Conservation (phyloP, 1,140 invertebrate species). For the Drosophila lacteicornis region DNA sequence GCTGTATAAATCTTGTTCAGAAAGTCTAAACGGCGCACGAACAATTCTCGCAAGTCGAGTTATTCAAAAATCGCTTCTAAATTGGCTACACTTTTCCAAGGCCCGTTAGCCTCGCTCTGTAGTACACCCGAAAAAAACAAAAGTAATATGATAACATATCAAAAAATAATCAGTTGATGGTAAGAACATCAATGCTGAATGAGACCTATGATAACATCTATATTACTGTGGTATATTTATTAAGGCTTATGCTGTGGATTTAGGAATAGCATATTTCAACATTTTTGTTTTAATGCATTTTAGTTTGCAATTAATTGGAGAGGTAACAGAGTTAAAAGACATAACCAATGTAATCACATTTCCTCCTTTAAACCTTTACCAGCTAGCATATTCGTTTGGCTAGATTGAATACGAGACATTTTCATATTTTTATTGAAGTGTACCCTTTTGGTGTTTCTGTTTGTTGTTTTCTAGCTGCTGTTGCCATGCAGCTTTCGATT, state of each 20-base stretch:
- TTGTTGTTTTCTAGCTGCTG: slow-evolving; percentile 46
- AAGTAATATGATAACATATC: not conserved
- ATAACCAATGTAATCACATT: no score
- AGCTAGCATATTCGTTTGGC: no score
- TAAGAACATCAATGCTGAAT: no score
- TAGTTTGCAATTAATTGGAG: no score
- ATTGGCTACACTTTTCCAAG: slow-evolving; percentile 67
- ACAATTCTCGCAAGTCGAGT: slow-evolving; percentile 76
- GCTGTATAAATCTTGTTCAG: slow-evolving; percentile 80
- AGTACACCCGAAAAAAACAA: not conserved
- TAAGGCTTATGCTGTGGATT: no score
- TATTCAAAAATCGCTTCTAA: slow-evolving; percentile 84
- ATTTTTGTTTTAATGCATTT: no score
- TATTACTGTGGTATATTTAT: no score
- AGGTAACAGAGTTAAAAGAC: no score
- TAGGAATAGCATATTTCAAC: no score
- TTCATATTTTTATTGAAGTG: slow-evolving; percentile 23
- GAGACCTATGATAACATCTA: not conserved
- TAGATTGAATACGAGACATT: not conserved
- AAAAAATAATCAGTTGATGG: no score
- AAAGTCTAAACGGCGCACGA: slow-evolving; percentile 64
- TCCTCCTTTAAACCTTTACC: no score
- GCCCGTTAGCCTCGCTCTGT: slow-evolving; percentile 8
- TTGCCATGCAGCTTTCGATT: slow-evolving; percentile 80
- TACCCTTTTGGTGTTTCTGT: slow-evolving; percentile 32